Conservation (phyloP, 2,888 invertebrate species). For the Helobdella robusta region DNA sequence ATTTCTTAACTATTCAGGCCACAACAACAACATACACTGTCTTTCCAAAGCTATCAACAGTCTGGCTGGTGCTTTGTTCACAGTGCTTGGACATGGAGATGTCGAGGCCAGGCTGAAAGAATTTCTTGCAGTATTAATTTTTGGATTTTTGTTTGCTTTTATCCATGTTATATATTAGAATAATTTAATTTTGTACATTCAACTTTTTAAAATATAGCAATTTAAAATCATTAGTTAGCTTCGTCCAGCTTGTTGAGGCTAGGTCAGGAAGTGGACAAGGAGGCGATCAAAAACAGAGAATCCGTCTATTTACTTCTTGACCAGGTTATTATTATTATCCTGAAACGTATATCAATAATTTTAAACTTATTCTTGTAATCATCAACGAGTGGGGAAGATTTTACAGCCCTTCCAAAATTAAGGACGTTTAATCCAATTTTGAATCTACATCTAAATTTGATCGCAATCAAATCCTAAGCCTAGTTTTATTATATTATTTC, state of each 20-base stretch:
- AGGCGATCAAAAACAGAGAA: constrained; percentile 80
- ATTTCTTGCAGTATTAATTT: constrained; percentile 57
- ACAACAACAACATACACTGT: constrained; percentile 97
- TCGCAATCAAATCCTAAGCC: too few relatives aligned
- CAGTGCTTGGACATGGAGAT: constrained; percentile 87
- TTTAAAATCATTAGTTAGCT: constrained; percentile 58
- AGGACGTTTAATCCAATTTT: too few relatives aligned
- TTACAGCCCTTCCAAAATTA: too few relatives aligned
- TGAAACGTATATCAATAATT: too few relatives aligned
- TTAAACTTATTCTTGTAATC: too few relatives aligned
- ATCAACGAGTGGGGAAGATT: too few relatives aligned
- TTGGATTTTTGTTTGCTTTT: neutral
- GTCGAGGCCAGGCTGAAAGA: constrained; percentile 96
- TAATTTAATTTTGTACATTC: neutral
- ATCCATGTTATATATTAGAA: neutral
- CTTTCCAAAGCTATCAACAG: constrained; percentile 64
- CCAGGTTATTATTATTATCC: constrained; percentile 55
- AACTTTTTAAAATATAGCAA: neutral
- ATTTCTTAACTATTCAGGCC: constrained; percentile 57
- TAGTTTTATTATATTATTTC: too few relatives aligned
- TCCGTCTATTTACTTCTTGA: constrained; percentile 91
- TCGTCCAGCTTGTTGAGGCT: constrained; percentile 86
- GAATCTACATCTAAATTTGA: too few relatives aligned
- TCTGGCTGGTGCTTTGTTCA: constrained; percentile 82
- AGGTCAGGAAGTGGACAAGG: constrained; percentile 89